Percentiles rank a stretch among this genome's conserved stretches.
These are phyloP conservation scores for Xiphophorus hellerii DNA, from an alignment of 2,113 vertebrate genomes.

Conservation along the genomic window DNA sequence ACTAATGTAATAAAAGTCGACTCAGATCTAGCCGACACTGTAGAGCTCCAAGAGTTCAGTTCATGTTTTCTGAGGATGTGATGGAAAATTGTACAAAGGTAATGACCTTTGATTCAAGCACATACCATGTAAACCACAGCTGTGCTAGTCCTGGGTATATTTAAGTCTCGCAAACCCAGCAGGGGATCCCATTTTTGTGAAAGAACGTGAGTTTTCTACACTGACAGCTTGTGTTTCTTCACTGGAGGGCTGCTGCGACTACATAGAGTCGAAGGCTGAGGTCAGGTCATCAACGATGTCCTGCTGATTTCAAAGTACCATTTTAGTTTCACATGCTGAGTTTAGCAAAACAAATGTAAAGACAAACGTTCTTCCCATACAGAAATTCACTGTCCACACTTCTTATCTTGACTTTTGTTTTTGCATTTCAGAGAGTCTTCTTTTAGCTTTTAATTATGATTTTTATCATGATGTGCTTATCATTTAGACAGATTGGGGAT, in stretches of 20 bases:
- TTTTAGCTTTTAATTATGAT: conserved; percentile 21
- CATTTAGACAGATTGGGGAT: background rate
- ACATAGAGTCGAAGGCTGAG: background rate
- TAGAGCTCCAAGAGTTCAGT: background rate
- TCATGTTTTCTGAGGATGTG: conserved; percentile 37
- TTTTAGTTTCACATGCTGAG: conserved; percentile 43
- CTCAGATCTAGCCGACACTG: background rate
- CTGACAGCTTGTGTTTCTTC: conserved; percentile 32
- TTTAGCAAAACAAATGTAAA: conserved; percentile 43
- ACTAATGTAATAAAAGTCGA: background rate
- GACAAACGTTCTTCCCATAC: conserved; percentile 28
- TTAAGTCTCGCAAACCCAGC: conserved; percentile 35
- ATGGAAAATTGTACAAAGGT: conserved; percentile 53
- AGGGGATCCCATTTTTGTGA: conserved; percentile 33
- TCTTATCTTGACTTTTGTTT: background rate
- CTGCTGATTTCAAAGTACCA: conserved; percentile 48
- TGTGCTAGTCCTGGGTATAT: conserved; percentile 39
- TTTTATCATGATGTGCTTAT: conserved; percentile 21
- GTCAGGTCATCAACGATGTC: conserved; percentile 36
- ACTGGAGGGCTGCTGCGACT: conserved; percentile 36
- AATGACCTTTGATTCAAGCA: conserved; percentile 46
- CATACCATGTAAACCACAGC: conserved; percentile 56
- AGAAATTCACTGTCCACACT: conserved; percentile 28
- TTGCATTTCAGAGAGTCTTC: conserved; percentile 2
- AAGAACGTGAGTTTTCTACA: conserved; percentile 24